A percentile compares a stretch with the other conserved stretches of the same genome.
Conservation (phyloP, 2,888 invertebrate species). For the Troglohyphantes excavatus region DNA sequence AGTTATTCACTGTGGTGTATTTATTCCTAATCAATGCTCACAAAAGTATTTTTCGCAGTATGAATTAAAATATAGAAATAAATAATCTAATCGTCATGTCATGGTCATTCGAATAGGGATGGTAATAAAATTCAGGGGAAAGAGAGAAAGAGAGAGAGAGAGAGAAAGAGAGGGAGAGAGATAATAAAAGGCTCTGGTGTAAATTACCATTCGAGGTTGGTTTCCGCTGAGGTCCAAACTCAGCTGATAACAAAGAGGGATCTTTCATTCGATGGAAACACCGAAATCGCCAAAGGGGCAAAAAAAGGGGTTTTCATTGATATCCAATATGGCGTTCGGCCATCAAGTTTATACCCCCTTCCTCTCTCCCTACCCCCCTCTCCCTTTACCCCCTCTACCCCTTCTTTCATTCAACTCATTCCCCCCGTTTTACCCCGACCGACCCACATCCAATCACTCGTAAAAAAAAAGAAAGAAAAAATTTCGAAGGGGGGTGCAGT, state of each 20-base stretch:
- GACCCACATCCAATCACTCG: conserved; percentile 76
- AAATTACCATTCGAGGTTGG: conserved; percentile 60
- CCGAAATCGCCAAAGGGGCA: conserved; percentile 67
- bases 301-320: conserved; percentile 54
- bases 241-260: conserved; percentile 64
- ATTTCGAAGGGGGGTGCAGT: conserved; percentile 27
- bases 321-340: conserved; percentile 76
- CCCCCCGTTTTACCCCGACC: conserved; percentile 77
- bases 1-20: too few species aligned
- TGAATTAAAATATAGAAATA: not conserved
- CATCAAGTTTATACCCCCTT: conserved; percentile 61
- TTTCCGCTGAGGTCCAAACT: conserved; percentile 61
- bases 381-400: conserved; percentile 39
- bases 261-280: conserved; percentile 30
- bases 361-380: conserved; percentile 7
- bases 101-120: not conserved
- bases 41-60: not conserved
- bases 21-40: too few species aligned
- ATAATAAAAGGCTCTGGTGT: too few species aligned
- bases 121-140: conserved; percentile 19
- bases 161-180: not conserved
- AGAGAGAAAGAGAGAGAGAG: not conserved
- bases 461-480: conserved; percentile 39
- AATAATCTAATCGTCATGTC: too few species aligned
- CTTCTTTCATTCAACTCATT: conserved; percentile 73